Evolutionary conservation across 1,140 invertebrate genomes (phyloP).

Genomic region (Apis florea): DNA sequence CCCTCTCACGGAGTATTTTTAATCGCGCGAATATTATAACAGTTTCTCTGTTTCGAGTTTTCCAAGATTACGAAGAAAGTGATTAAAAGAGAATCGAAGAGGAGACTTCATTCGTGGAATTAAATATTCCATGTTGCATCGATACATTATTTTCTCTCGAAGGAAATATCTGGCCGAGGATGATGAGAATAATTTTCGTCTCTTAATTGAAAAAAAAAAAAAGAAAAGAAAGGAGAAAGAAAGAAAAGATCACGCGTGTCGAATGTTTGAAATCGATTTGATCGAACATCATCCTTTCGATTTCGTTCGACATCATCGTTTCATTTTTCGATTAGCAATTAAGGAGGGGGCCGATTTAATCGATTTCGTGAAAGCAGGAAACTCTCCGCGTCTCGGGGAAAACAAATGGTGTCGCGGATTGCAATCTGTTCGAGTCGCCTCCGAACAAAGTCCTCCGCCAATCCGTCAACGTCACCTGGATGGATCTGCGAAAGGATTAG

Average conservation of each 20-base stretch:
- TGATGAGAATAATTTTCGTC: too few species aligned
- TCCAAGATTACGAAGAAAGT: too few species aligned
- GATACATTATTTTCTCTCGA: neutral
- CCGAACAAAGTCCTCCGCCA: conserved; percentile 60
- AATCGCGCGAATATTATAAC: neutral
- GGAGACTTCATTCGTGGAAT: too few species aligned
- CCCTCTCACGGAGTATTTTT: too few species aligned
- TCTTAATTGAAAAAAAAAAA: too few species aligned
- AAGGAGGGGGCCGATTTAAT: conserved; percentile 44
- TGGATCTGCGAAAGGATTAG: conserved; percentile 78
- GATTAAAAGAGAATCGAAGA: too few species aligned
- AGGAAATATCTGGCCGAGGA: neutral
- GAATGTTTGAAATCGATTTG: neutral
- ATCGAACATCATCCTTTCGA: neutral
- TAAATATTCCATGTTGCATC: neutral
- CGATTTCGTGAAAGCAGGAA: conserved; percentile 33
- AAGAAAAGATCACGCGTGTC: neutral
- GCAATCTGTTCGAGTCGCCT: conserved; percentile 71
- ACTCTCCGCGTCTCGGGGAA: conserved; percentile 47
- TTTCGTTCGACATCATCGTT: neutral
- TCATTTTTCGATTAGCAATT: conserved; percentile 49
- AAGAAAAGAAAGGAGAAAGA: neutral
- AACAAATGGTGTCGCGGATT: conserved; percentile 72
- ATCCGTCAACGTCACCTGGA: conserved; percentile 77
- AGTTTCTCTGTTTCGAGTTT: neutral